Percentiles rank a stretch among this genome's conserved stretches.
Evolutionary conservation across 2,113 vertebrate genomes (phyloP).

Genomic region (Nycticorax nycticorax): DNA sequence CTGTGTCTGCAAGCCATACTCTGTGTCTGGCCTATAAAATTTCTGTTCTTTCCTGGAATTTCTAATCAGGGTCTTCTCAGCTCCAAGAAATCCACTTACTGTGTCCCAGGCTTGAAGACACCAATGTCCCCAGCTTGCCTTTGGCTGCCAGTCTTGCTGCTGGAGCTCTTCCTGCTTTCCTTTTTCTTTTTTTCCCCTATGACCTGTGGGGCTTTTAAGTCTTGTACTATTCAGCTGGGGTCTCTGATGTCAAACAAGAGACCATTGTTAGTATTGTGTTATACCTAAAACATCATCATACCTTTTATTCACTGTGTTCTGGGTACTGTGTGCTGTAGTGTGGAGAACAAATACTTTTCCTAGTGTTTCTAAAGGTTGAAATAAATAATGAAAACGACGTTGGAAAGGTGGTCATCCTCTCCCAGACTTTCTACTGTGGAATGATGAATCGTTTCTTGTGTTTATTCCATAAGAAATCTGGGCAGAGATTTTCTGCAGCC

Average conservation of each 20-base stretch:
- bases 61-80: background rate
- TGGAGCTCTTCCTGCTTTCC: background rate
- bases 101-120: background rate
- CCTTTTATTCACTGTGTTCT: background rate
- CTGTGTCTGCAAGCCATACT: accelerated
- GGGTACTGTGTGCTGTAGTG: background rate
- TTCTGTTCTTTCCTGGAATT: background rate
- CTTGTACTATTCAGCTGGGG: background rate
- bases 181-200: background rate
- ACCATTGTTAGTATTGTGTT: background rate
- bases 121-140: background rate
- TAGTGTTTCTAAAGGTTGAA: background rate
- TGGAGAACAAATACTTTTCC: background rate
- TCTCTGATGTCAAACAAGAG: background rate
- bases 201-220: background rate
- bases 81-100: background rate
- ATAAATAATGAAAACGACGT: background rate
- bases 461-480: background rate
- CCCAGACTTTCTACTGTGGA: background rate
- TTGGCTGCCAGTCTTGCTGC: background rate
- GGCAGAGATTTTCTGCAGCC: background rate
- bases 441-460: background rate
- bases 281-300: background rate
- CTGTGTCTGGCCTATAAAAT: background rate
- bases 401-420: background rate